Evolutionary conservation across 2,797 vertebrate genomes (phyloP).

Genomic region (Arvicola amphibius): DNA sequence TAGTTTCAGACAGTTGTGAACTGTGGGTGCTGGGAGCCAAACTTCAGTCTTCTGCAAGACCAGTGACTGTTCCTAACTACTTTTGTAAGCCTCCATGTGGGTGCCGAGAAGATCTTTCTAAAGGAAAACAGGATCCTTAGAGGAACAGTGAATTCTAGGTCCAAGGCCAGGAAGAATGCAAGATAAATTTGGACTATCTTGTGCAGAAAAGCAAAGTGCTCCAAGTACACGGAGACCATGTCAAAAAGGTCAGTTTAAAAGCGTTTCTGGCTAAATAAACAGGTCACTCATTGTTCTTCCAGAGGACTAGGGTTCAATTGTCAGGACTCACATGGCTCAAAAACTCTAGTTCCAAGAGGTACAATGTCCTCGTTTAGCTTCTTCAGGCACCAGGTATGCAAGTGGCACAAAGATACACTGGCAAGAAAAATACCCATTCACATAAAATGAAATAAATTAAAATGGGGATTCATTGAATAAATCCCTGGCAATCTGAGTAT

Average conservation of each 20-base stretch:
- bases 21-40: background rate
- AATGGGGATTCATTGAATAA: background rate
- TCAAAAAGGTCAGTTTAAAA: conserved; percentile 14
- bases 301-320: background rate
- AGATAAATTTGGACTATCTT: background rate
- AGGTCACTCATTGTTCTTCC: background rate
- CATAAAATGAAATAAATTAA: background rate
- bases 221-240: background rate
- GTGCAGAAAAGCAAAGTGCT: conserved; percentile 26
- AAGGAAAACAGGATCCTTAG: conserved; percentile 26
- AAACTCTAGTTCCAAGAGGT: background rate
- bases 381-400: background rate
- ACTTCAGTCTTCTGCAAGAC: background rate
- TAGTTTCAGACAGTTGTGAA: background rate
- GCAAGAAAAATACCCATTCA: background rate
- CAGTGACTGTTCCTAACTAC: background rate
- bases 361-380: background rate
- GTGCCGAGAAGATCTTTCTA: background rate
- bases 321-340: background rate
- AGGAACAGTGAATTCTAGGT: conserved; percentile 12
- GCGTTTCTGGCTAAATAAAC: background rate
- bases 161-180: conserved; percentile 3
- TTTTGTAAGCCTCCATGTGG: background rate
- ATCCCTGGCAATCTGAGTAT: conserved; percentile 15
- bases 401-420: background rate